Percentiles rank a stretch among this genome's conserved stretches.
phyloP scores from a whole-genome alignment of 2,113 vertebrate genomes.

The Sigmodon hispidus region DNA sequence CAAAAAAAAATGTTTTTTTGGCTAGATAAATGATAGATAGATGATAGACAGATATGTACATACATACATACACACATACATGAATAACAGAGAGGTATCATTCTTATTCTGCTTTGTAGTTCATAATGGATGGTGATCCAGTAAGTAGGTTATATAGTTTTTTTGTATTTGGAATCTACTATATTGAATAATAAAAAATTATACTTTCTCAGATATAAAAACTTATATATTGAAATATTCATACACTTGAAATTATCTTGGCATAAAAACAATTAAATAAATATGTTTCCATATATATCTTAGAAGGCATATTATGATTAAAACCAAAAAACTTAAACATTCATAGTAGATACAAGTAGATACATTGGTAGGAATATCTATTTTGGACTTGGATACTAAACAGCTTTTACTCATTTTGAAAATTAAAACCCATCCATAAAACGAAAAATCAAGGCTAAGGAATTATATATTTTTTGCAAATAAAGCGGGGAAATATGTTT shows the following conservation, averaged over 20 bases:
- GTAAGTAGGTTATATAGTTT: neutral
- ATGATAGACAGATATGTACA: neutral
- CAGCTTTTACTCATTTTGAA: neutral
- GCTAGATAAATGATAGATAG: neutral
- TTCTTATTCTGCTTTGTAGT: neutral
- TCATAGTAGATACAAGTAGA: neutral
- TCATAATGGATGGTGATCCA: too few species aligned
- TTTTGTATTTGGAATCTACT: neutral
- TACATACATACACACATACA: too few species aligned
- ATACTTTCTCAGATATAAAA: neutral
- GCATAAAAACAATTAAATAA: neutral
- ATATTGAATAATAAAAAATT: neutral
- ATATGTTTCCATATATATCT: neutral
- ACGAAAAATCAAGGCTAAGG: neutral
- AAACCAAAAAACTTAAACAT: neutral
- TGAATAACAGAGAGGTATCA: neutral
- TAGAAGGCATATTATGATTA: neutral
- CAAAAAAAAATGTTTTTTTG: neutral
- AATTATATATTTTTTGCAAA: neutral
- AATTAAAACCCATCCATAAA: neutral
- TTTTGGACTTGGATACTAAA: neutral
- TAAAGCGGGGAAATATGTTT: neutral
- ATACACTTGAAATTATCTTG: neutral
- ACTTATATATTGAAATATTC: neutral
- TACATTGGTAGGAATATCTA: neutral